Conservation (phyloP, 2,888 invertebrate species). For the Dendrolimus houi region DNA sequence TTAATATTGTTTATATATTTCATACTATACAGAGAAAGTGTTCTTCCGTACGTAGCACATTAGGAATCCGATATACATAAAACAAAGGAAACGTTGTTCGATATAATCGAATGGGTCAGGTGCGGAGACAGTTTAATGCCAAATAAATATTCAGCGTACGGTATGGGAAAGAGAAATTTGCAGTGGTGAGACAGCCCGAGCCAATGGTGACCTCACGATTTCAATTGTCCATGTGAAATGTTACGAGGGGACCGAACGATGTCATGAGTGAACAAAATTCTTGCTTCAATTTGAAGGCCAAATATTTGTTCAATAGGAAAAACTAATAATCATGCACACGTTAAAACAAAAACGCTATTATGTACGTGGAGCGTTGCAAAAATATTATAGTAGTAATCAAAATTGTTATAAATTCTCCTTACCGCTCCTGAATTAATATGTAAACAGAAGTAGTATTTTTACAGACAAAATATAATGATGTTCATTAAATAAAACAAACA, state of each 20-base stretch:
- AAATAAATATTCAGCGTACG: constrained; percentile 52
- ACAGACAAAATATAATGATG: no score
- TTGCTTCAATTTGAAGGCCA: constrained; percentile 70
- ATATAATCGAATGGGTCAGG: constrained; percentile 32
- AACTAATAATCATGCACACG: not conserved
- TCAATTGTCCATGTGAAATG: constrained; percentile 74
- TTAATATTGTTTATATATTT: no score
- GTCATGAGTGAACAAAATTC: constrained; percentile 65
- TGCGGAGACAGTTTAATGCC: constrained; percentile 41
- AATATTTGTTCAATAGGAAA: constrained; percentile 29
- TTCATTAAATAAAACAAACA: no score
- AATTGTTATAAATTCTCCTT: no score
- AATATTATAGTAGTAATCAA: no score
- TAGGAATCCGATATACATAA: constrained; percentile 9
- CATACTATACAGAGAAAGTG: not conserved
- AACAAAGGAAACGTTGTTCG: constrained; percentile 21
- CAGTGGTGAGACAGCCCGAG: constrained; percentile 59
- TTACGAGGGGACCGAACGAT: constrained; percentile 66
- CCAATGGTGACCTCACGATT: constrained; percentile 73
- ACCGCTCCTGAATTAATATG: no score
- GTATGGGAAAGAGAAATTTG: constrained; percentile 72
- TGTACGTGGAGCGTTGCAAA: no score
- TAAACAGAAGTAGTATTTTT: no score
- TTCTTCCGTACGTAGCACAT: not conserved
- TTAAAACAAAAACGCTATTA: no score